Evolutionary conservation across 2,888 invertebrate genomes (phyloP).

Genomic region (Dione juno): DNA sequence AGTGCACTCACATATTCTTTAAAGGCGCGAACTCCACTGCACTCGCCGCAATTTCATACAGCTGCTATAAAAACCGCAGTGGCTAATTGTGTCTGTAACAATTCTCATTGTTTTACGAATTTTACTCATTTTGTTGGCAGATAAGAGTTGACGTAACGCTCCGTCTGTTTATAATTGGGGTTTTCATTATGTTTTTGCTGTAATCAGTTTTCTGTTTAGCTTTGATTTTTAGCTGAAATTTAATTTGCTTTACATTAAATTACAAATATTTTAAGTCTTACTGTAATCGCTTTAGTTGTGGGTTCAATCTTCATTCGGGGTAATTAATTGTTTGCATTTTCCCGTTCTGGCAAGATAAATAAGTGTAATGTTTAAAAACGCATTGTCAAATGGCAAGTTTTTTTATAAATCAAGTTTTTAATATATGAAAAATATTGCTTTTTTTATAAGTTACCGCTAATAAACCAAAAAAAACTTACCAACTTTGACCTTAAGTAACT

Average conservation of each 20-base stretch:
- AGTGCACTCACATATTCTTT: constrained; percentile 19
- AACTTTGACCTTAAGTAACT: no score
- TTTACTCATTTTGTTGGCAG: constrained; percentile 41
- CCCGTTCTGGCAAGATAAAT: no score
- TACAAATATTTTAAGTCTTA: no score
- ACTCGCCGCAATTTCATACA: constrained; percentile 16
- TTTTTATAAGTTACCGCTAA: no score
- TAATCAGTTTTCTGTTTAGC: background rate
- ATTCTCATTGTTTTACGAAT: constrained; percentile 59
- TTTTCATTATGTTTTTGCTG: constrained; percentile 3
- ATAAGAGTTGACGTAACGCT: constrained; percentile 29
- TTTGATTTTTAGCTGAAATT: background rate
- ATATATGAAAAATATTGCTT: no score
- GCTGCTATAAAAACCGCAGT: constrained; percentile 39
- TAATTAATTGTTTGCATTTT: no score
- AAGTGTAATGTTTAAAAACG: no score
- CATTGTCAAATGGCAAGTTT: no score
- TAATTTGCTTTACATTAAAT: background rate
- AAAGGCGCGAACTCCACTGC: constrained; percentile 21
- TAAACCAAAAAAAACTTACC: no score
- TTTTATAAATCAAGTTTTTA: no score
- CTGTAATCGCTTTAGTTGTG: no score
- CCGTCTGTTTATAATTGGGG: constrained; percentile 21
- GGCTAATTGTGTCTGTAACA: constrained; percentile 37
- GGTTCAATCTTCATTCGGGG: no score